Conservation (phyloP, 2,113 vertebrate species). For the Stegostoma tigrinum region DNA sequence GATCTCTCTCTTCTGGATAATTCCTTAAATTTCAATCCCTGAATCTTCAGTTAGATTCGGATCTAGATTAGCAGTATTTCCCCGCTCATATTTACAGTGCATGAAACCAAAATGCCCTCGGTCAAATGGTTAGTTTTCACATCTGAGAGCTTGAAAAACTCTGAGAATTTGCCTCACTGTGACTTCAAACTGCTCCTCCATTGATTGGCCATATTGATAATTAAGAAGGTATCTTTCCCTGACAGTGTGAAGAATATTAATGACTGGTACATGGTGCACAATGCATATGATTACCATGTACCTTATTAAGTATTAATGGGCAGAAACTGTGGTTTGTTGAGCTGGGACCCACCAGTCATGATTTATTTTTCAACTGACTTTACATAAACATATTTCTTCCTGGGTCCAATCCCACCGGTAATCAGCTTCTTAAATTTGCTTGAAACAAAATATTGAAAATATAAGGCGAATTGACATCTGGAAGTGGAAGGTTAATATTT, state of each 20-base stretch:
- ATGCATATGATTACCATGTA: background rate
- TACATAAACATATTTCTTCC: background rate
- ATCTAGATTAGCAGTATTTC: background rate
- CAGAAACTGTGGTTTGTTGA: background rate
- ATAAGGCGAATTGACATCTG: background rate
- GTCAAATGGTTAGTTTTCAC: background rate
- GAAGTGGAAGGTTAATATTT: background rate
- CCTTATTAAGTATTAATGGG: conserved; percentile 10
- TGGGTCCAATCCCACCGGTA: background rate
- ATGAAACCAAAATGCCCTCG: background rate
- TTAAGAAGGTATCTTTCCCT: background rate
- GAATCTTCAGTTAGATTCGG: background rate
- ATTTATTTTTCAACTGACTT: conserved; percentile 19
- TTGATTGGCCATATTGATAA: background rate
- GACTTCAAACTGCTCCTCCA: background rate
- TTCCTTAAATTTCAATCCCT: background rate
- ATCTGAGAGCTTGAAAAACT: background rate
- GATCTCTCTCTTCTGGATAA: background rate
- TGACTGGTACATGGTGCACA: background rate
- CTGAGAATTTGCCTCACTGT: background rate
- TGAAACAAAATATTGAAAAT: background rate
- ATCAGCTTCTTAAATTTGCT: background rate
- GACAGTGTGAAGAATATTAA: conserved; percentile 22
- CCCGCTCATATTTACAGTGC: background rate
- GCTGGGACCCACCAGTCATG: background rate